Base-by-base conservation (phyloP, 1,140 invertebrate species). In the Calycopis cecrops region DNA sequence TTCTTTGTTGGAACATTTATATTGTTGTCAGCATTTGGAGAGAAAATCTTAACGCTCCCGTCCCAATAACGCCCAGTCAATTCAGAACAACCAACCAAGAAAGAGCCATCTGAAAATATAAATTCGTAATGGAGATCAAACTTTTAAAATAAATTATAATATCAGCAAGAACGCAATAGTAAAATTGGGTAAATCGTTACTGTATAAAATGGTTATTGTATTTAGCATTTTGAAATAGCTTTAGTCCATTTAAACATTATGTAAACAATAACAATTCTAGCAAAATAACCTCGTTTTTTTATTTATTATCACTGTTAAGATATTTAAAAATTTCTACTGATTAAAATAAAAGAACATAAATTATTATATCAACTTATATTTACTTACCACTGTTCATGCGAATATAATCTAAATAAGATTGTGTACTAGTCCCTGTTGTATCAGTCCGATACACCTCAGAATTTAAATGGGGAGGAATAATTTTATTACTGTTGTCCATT, bases 51-150 rank as follows among this genome's bases (percentile, higher is more conserved):
- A 37, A 69, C 79, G 40, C 71, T 73, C 35, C 85, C 85, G 67
- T 82, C 78, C 87, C 85, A 88, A 56, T 82, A 79, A 4, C 87
- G 62, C 4, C 85, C 87, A 11, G 79, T 86, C 37, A 86, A 47
- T 65, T 88, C 83, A 48, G 84, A 87, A 59, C 73, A 78, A 2
- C 85, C 84, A 21, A 88, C 60, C 38, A 88, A 64, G 18, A 73
- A 55, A 33, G 67, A 71, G 10, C 82, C 82, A 77, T 88, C 85
- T 88, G 58, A 35, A 76, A 73, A 60, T 52, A 53, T 51, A 18
- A 49, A 9, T 44, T 4, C 14, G 12, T 49, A 51, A 38, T 55
- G 2, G 4, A 18, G 9, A 44, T 6, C 4, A 16, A n/a, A n/a
- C n/a, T n/a, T n/a, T n/a, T n/a, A n/a, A n/a, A n/a, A n/a, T n/a